These are phyloP conservation scores for Sinosuthora webbiana DNA, from an alignment of 2,113 vertebrate genomes.

Conservation along the genomic window DNA sequence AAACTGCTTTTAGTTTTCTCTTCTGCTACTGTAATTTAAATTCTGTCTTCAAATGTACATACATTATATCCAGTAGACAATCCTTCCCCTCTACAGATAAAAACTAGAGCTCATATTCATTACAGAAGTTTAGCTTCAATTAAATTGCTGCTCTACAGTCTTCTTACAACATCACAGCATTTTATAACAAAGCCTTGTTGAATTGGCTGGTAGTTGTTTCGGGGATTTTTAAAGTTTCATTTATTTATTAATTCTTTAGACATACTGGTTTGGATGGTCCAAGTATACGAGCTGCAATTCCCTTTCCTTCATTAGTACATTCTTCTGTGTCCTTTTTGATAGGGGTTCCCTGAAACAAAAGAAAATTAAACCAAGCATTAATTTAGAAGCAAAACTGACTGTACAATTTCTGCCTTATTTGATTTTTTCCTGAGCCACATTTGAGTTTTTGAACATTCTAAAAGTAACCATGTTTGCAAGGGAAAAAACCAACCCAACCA, in stretches of 20 bases:
- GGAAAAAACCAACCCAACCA: background rate
- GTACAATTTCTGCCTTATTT: background rate
- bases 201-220: background rate
- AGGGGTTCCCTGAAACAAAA: conserved; percentile 81
- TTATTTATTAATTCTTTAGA: background rate
- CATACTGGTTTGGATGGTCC: conserved; percentile 94
- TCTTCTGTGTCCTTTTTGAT: conserved; percentile 92
- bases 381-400: background rate
- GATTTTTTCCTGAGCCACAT: background rate
- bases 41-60: background rate
- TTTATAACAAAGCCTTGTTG: background rate
- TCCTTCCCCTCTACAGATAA: background rate
- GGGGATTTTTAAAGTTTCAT: background rate
- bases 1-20: background rate
- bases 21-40: background rate
- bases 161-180: background rate
- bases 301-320: conserved; percentile 85
- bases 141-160: background rate
- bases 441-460: background rate
- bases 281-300: conserved; percentile 91
- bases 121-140: background rate
- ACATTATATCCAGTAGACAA: background rate
- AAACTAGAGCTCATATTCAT: background rate
- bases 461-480: background rate
- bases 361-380: background rate